Evolutionary conservation across 2,888 invertebrate species (phyloP), one percentile per base, ranked within the genome.

Genomic region (Sipha maydis): DNA sequence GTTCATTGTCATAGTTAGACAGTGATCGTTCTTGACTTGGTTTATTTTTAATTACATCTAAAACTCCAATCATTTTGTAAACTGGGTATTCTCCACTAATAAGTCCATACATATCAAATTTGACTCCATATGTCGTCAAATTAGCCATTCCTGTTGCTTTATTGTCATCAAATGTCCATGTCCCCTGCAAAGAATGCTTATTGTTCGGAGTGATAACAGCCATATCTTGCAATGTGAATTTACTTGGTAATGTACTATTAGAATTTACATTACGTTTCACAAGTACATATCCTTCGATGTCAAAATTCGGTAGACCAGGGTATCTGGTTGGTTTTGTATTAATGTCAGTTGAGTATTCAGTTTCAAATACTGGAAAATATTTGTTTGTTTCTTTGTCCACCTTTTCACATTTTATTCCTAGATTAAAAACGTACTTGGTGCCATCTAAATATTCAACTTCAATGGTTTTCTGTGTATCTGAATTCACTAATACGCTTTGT

Each of bases 401-500:
- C 4, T 25, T 1, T 75, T 75, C 80, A 75, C 48, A 73, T 75
- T 67, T 75, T 19, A 73, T 61, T 8, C 88, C 88, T 14, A 67
- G 11, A 41, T 17, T 61, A n/a, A 82, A 61, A 69, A 48, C 3
- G 34, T 88, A 75, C 9, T 76, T 17, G 7, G 67, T 31, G 19
- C 48, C 88, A 41, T 80, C 31, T 28, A n/a, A 41, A 67, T 82
- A 82, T 67, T 67, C 41, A 75, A 88, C 11, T 41, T 88, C 67
- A 19, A 88, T 61, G 11, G 67, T 61, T 21, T 88, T 88, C 48
- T 88, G 38, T 31, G 28, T 17, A 7, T 89, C 28, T 7, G 61
- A 31, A 54, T 21, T 91, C 9, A 82, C n/a, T 14, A 88, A 75
- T 61, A 9, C 31, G 11, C 31, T 41, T 25, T 48, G 61, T 0